Percentiles rank a stretch among this genome's conserved stretches.
Evolutionary conservation across 2,888 invertebrate species (phyloP).

Genomic region (Rutpela maculata): DNA sequence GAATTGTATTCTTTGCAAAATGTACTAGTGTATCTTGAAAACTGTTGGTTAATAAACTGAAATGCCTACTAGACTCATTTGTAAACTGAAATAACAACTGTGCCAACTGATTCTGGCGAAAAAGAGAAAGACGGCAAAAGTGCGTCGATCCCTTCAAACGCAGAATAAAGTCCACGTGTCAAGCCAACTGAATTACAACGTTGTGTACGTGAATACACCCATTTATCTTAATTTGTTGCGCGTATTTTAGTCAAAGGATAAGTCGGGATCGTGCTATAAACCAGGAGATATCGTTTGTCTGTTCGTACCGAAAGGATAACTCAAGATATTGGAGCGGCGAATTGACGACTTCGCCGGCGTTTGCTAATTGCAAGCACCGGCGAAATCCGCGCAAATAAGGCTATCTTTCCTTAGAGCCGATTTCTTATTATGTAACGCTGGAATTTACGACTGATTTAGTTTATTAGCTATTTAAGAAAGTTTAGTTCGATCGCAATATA

Average conservation of each 20-base stretch:
- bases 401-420: constrained; percentile 52
- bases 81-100: background rate
- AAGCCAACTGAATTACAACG: constrained; percentile 42
- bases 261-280: constrained; percentile 59
- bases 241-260: constrained; percentile 57
- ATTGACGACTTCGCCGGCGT: constrained; percentile 54
- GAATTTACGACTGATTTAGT: constrained; percentile 41
- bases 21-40: no score
- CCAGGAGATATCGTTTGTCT: constrained; percentile 64
- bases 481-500: constrained; percentile 1
- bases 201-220: constrained; percentile 51
- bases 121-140: background rate
- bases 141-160: constrained; percentile 10
- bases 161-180: constrained; percentile 33
- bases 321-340: constrained; percentile 58
- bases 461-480: constrained; percentile 7
- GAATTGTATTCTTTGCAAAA: no score
- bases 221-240: constrained; percentile 57
- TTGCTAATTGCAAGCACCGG: constrained; percentile 59
- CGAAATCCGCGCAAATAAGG: constrained; percentile 54
- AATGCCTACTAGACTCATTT: no score
- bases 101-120: background rate
- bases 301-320: constrained; percentile 59
- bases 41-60: no score
- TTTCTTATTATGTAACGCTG: constrained; percentile 51